Conservation (phyloP, 2,113 vertebrate genomes). For the Lipotes vexillifer region DNA sequence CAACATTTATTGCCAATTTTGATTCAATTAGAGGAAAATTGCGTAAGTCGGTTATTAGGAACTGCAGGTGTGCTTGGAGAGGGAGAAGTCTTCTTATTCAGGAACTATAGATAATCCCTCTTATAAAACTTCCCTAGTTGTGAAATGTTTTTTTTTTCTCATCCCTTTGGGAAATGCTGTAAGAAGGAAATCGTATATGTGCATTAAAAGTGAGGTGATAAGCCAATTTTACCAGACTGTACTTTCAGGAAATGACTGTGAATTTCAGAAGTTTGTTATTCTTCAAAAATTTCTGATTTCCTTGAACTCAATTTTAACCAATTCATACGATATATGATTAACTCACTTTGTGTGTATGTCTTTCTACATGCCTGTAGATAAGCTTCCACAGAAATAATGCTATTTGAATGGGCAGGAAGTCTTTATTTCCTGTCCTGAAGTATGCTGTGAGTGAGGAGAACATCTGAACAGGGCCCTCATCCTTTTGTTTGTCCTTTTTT, state of each 20-base stretch:
- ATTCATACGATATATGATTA: background rate
- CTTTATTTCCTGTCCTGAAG: background rate
- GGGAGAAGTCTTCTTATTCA: slow-evolving; percentile 44
- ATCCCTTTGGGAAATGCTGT: slow-evolving; percentile 48
- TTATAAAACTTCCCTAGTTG: slow-evolving; percentile 65
- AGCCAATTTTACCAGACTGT: slow-evolving; percentile 58
- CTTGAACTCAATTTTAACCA: background rate
- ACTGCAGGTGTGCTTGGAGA: slow-evolving; percentile 63
- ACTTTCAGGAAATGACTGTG: slow-evolving; percentile 58
- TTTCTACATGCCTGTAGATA: background rate
- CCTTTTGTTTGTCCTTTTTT: background rate
- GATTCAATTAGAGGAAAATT: slow-evolving; percentile 62
- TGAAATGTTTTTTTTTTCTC: slow-evolving; percentile 24
- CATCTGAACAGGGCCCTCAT: background rate
- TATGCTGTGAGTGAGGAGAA: background rate
- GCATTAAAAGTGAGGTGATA: slow-evolving; percentile 62
- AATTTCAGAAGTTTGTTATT: slow-evolving; percentile 58
- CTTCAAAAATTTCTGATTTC: slow-evolving; percentile 43
- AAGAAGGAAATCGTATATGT: slow-evolving; percentile 56
- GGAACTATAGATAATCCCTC: slow-evolving; percentile 69
- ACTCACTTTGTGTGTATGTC: background rate
- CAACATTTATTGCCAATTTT: slow-evolving; percentile 56
- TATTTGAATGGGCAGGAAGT: slow-evolving; percentile 11
- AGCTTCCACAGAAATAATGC: background rate
- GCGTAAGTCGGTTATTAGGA: slow-evolving; percentile 59